A percentile compares a stretch with the other conserved stretches of the same genome.
phyloP scores from a whole-genome alignment of 1,140 invertebrate species.

The Prorops nasuta region DNA sequence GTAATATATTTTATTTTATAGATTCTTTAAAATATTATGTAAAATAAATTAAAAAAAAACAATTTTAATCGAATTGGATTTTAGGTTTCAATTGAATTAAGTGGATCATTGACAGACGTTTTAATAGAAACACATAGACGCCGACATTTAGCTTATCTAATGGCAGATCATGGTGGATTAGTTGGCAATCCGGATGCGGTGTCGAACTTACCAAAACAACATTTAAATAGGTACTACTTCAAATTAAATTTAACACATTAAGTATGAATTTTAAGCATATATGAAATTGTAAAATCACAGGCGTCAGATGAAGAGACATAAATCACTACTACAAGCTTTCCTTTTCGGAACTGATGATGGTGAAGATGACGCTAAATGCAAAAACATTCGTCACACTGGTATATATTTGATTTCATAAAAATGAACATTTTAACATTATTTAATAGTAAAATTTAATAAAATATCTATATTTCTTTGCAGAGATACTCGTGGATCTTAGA shows the following conservation, averaged over 20 bases:
- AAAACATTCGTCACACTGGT: constrained; percentile 95
- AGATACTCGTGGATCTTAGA: constrained; percentile 92
- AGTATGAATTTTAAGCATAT: background rate
- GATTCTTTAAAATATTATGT: constrained; percentile 32
- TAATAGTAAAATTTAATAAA: background rate
- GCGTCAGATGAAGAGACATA: constrained; percentile 86
- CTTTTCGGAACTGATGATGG: constrained; percentile 77
- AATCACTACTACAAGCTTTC: constrained; percentile 87
- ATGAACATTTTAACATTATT: background rate
- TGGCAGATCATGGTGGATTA: constrained; percentile 92
- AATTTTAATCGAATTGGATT: constrained; percentile 12
- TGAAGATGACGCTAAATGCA: constrained; percentile 86
- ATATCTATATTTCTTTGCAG: constrained; percentile 54
- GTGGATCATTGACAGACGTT: constrained; percentile 77
- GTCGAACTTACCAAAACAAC: constrained; percentile 89
- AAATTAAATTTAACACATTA: background rate
- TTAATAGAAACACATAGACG: constrained; percentile 87
- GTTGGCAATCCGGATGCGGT: constrained; percentile 86
- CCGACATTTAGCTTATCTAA: constrained; percentile 90
- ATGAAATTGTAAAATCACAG: constrained; percentile 43
- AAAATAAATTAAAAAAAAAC: constrained; percentile 6
- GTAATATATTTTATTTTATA: constrained; percentile 50
- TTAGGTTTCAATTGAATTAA: constrained; percentile 60
- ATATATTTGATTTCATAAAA: constrained; percentile 12
- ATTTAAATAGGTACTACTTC: constrained; percentile 64